Base-by-base conservation (phyloP, 2,113 vertebrate species). In the Ibidorhyncha struthersii region DNA sequence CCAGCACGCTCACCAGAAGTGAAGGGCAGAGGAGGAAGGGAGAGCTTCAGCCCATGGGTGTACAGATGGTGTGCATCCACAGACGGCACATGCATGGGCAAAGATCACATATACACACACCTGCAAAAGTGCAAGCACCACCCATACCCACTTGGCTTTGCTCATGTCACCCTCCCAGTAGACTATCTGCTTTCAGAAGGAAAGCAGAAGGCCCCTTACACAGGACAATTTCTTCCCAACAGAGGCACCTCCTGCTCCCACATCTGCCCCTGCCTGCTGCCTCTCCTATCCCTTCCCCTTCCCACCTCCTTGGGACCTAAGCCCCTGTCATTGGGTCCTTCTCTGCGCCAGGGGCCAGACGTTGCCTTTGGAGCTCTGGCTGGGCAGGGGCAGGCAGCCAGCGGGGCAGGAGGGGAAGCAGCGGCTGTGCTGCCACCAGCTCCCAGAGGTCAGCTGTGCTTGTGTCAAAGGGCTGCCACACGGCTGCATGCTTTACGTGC, bases 331-430 rank as follows among this genome's bases (percentile, higher is more conserved):
- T 8, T 1, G 2, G 6, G 27, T 56, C n/a, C 62, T 61, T 58
- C 34, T 36, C 19, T 1, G 3, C 29, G 7, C 26, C 45, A 21
- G 18, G 27, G 22, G 59, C 36, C 67, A 50, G 32, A 19, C 15
- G 8, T 43, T 26, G 21, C 50, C n/a, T 82, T 65, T 49, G 1
- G 5, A 41, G n/a, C 4, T 0, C 74, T 56, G 49, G 30, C 23
- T 73, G 1, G 3, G 56, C 47, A 87, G 66, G 1, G 2, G 34
- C 78, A 52, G 40, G 45, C 52, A 80, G 59, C 25, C 45, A 41
- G 67, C 1, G 1, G 29, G 34, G 47, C 23, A 7, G 82, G 41
- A 80, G 9, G 16, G 12, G 12, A 10, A 80, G 22, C n/a, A 72
- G 59, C 56, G 58, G 43, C 67, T 85, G 55, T 22, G 38, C 20